Base-by-base conservation (phyloP, 2,888 invertebrate genomes). In the Chaitophorus viminalis region DNA sequence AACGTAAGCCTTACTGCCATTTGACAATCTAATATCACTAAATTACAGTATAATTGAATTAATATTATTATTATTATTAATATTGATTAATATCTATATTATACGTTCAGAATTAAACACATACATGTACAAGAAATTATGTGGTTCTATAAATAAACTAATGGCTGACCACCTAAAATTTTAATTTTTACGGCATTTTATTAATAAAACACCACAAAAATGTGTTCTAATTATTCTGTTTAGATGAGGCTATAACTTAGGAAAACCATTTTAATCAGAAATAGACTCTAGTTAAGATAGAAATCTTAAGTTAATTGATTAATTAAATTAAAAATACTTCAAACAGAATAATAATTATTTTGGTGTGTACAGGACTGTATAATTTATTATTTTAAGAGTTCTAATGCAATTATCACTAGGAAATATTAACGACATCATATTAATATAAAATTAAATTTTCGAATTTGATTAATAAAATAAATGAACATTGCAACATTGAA, bases 111-210 rank as follows among this genome's bases (percentile, higher is more conserved):
- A 84, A 77, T 46, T 76, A 68, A 46, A 31, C 25, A 31, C 25
- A 31, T 39, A 36, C 46, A 65, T 31, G 9, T 31, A 29, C 36
- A 21, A 31, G 36, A 29, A 29, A 54, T 11, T 29, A 65, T 46
- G 17, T n/a, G 29, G 17, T 6, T 68, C 84, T 85, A 85, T 77
- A 77, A 85, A 77, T 77, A 85, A 85, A 68, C 31, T 68, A 31
- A 77, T 52, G 46, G 11, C 68, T 68, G 76, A 33, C 76, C n/a
- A 76, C n/a, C 33, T 68, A 60, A 85, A 77, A 77, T 85, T 68
- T 85, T 39, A 84, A 84, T 85, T 85, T 84, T 76, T 76, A 46
- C 25, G 65, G 46, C 9, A 84, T 65, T 84, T 77, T 85, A 77
- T 85, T 85, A 77, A 77, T 85, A 85, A 77, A 85, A 85, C 76